Evolutionary conservation across 2,113 vertebrate species (phyloP), one percentile per base, ranked within the genome.

Genomic region (Cacatua alba): DNA sequence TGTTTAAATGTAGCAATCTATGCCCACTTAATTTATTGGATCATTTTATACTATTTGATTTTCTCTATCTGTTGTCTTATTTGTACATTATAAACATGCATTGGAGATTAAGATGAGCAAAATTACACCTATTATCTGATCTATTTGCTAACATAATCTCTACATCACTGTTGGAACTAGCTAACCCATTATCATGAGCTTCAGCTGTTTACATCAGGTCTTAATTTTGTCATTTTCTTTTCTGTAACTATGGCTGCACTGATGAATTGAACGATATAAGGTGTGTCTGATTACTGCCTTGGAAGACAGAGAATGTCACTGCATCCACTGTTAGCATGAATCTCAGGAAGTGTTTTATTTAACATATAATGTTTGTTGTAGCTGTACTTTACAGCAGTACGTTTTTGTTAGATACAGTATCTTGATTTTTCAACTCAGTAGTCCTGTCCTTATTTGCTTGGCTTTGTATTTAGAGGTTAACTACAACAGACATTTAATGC

Each of bases 181-280:
- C 82, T 79, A 92, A 70, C 70, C 51, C 71, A 77, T 97, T 82
- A 90, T 85, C 74, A 48, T 59, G 65, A 92, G 39, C 81, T 95
- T 83, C 77, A 78, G 43, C 39, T 92, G 69, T 72, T 96, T 93
- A 82, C 67, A 88, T 82, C 95, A 86, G 13, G 1, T 92, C 71
- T 92, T 64, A 57, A 11, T 92, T 95, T 90, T 92, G 91, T 69
- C 46, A 53, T 68, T 93, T 72, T 82, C 55, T 92, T 88, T 76
- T 83, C 53, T 91, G 46, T 90, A 90, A 76, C 78, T 85, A 33
- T 85, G 62, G 55, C 68, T 88, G 71, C 3, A 4, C 59, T 65
- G 52, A 59, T 76, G 68, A 86, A 88, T 71, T 93, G 44, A 71
- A 62, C 60, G 37, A 51, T 37, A 25, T 55, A 65, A 89, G 75